Evolutionary conservation across 1,140 invertebrate species (phyloP).

Genomic region (Drosophila kepulauana): DNA sequence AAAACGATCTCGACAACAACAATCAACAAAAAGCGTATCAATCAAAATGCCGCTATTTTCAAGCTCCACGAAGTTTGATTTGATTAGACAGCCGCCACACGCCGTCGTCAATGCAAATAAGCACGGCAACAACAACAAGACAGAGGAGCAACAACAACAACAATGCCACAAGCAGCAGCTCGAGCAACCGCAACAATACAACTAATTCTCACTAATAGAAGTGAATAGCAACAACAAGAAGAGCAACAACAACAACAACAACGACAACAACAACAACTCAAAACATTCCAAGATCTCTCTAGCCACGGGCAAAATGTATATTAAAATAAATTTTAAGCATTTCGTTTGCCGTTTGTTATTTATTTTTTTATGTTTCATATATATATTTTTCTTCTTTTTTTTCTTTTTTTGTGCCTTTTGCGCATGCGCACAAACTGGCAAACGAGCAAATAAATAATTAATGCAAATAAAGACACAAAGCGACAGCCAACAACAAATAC

Average conservation of each 20-base stretch:
- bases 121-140: slow-evolving; percentile 24
- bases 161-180: neutral
- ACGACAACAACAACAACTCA: slow-evolving; percentile 32
- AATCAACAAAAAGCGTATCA: slow-evolving; percentile 52
- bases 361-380: slow-evolving; percentile 31
- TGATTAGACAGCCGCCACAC: slow-evolving; percentile 74
- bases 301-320: slow-evolving; percentile 66
- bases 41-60: slow-evolving; percentile 73
- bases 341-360: slow-evolving; percentile 56
- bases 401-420: slow-evolving; percentile 60
- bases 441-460: slow-evolving; percentile 83
- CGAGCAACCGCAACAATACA: slow-evolving; percentile 40
- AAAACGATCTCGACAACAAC: slow-evolving; percentile 17
- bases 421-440: slow-evolving; percentile 77
- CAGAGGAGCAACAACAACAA: slow-evolving; percentile 2
- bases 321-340: slow-evolving; percentile 79
- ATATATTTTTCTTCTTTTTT: too few relatives aligned
- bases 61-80: slow-evolving; percentile 61
- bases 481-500: slow-evolving; percentile 36
- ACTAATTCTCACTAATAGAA: slow-evolving; percentile 67
- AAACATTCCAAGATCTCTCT: slow-evolving; percentile 35
- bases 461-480: slow-evolving; percentile 78
- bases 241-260: slow-evolving; percentile 35
- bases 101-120: slow-evolving; percentile 57
- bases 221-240: slow-evolving; percentile 44